These are phyloP conservation scores for Denticeps clupeoides DNA, from an alignment of 2,797 vertebrate genomes.

Conservation along the genomic window DNA sequence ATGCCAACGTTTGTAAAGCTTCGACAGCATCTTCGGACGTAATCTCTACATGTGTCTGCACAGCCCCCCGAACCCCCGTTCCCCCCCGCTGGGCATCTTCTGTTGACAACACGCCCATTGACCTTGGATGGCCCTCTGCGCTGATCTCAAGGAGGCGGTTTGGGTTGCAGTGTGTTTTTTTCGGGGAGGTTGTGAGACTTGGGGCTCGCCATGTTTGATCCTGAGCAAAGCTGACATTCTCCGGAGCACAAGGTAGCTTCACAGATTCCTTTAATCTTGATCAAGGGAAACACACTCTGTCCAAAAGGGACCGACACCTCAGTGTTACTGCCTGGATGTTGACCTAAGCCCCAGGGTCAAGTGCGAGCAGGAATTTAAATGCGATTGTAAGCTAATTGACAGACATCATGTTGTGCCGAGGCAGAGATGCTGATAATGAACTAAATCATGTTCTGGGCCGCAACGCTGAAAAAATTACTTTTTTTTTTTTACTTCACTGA, in stretches of 20 bases:
- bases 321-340: not conserved
- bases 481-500: too few species aligned
- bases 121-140: conserved; percentile 18
- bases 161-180: conserved; percentile 8
- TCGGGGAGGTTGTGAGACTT: conserved; percentile 14
- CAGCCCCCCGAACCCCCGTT: not conserved
- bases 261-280: conserved; percentile 25
- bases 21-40: too few species aligned
- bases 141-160: conserved; percentile 2
- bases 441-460: too few species aligned
- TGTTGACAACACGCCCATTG: conserved; percentile 6
- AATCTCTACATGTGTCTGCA: not conserved
- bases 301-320: conserved; percentile 15
- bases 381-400: too few species aligned
- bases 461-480: too few species aligned
- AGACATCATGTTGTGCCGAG: too few species aligned
- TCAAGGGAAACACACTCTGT: conserved; percentile 25
- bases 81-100: not conserved
- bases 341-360: not conserved
- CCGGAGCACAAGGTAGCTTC: conserved; percentile 11
- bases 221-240: conserved; percentile 22
- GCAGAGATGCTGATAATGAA: too few species aligned
- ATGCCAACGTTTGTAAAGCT: too few species aligned
- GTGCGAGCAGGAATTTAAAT: too few species aligned
- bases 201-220: conserved; percentile 19